Evolutionary conservation across 2,888 invertebrate genomes (phyloP), one percentile per base, ranked within the genome.

Genomic region (Malacosoma neustria): DNA sequence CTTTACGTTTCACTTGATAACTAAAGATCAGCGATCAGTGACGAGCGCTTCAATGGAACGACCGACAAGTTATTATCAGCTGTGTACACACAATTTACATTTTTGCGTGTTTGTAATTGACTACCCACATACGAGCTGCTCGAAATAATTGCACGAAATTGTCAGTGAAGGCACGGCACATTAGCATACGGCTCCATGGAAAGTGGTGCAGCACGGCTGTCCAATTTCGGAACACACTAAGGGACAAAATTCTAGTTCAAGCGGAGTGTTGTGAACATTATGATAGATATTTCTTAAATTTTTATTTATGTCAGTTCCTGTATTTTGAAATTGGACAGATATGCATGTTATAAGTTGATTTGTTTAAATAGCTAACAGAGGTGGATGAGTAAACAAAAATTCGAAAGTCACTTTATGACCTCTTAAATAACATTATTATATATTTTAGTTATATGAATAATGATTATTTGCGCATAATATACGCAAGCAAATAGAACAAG

Each of bases 181-280:
- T 48, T 43, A 46, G 36, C 32, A 44, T 38, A 32, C 39, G 35
- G 32, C 50, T 37, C 36, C 30, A 61, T 73, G 71, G 73, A 77
- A 75, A 75, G 74, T 68, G 59, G 63, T 64, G 66, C 63, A 63
- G n/a, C n/a, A n/a, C n/a, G n/a, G n/a, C n/a, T n/a, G n/a, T n/a
- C n/a, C n/a, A n/a, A n/a, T n/a, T n/a, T n/a, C n/a, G n/a, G n/a
- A n/a, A n/a, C n/a, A n/a, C n/a, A n/a, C n/a, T n/a, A n/a, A n/a
- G n/a, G n/a, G n/a, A n/a, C n/a, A n/a, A n/a, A n/a, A n/a, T n/a
- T n/a, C n/a, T n/a, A n/a, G n/a, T n/a, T n/a, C n/a, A n/a, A n/a
- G n/a, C n/a, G n/a, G n/a, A n/a, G n/a, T n/a, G n/a, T n/a, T n/a
- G n/a, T n/a, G n/a, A n/a, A n/a, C n/a, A n/a, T n/a, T n/a, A n/a